Evolutionary conservation across 2,888 invertebrate genomes (phyloP).

Genomic region (Malthinus seriepunctatus): DNA sequence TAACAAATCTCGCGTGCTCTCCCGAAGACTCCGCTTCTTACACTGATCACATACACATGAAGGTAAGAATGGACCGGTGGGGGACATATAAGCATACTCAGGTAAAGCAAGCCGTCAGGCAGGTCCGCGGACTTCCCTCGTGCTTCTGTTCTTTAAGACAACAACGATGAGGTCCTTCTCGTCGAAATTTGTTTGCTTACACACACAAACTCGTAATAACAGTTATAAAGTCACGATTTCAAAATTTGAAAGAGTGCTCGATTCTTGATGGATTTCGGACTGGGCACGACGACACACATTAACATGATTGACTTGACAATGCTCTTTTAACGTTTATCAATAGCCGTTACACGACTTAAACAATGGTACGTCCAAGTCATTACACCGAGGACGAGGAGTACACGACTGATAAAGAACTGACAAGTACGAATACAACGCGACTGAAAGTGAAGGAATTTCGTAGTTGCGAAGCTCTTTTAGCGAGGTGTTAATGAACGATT

Average conservation of each 20-base stretch:
- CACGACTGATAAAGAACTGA: constrained; percentile 48
- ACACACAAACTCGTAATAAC: constrained; percentile 31
- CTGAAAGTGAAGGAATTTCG: constrained; percentile 26
- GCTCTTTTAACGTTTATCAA: constrained; percentile 46
- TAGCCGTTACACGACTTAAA: constrained; percentile 42
- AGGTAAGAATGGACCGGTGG: constrained; percentile 55
- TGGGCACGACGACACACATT: constrained; percentile 11
- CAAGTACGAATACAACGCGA: constrained; percentile 37
- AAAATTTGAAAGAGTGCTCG: not conserved
- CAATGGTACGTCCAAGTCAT: constrained; percentile 49
- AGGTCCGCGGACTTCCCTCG: constrained; percentile 34
- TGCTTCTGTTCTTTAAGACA: constrained; percentile 32
- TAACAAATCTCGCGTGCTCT: constrained; percentile 49
- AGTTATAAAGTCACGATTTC: constrained; percentile 10
- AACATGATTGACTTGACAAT: constrained; percentile 53
- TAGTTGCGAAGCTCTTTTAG: constrained; percentile 13
- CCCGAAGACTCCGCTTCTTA: constrained; percentile 55
- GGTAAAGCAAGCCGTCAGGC: constrained; percentile 49
- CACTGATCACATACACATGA: constrained; percentile 56
- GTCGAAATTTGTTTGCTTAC: constrained; percentile 33
- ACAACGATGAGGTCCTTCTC: constrained; percentile 10
- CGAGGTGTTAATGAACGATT: constrained; percentile 27
- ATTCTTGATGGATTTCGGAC: too few species aligned
- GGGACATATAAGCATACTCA: constrained; percentile 52
- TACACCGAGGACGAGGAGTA: constrained; percentile 43